Conservation (phyloP, 2,113 vertebrate genomes). For the Macheiramphus alcinus region DNA sequence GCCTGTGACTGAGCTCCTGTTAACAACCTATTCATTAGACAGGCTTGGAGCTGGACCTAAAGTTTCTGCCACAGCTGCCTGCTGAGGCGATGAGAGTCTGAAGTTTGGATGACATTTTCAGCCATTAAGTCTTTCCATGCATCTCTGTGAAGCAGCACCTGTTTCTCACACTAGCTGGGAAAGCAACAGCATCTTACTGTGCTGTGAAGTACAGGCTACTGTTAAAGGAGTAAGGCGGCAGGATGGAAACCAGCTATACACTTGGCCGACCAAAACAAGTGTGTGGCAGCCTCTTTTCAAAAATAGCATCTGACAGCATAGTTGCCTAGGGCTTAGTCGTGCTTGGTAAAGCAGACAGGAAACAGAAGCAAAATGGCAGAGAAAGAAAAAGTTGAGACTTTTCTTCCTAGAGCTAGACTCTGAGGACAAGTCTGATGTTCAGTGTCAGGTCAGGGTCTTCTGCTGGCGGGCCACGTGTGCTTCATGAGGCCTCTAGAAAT, state of each 20-base stretch:
- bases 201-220: background rate
- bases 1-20: slow-evolving; percentile 4
- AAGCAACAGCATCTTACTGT: background rate
- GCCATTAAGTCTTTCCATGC: background rate
- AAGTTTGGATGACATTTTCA: background rate
- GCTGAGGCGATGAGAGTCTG: background rate
- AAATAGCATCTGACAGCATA: background rate
- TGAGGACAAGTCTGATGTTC: background rate
- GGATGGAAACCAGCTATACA: background rate
- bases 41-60: slow-evolving; percentile 3
- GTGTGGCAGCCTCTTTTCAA: background rate
- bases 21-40: slow-evolving; percentile 49
- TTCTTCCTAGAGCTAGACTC: background rate
- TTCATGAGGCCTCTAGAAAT: slow-evolving; percentile 62
- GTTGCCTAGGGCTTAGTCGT: background rate
- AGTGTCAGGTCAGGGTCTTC: background rate
- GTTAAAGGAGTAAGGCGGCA: background rate
- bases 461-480: background rate
- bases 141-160: background rate
- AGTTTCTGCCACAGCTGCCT: background rate
- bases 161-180: background rate
- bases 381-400: background rate
- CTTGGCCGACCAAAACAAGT: background rate
- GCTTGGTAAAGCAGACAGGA: background rate
- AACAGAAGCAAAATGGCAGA: background rate